Evolutionary conservation across 92 coral and sea anemone species (phyloP).

Genomic region (Porites divaricata): DNA sequence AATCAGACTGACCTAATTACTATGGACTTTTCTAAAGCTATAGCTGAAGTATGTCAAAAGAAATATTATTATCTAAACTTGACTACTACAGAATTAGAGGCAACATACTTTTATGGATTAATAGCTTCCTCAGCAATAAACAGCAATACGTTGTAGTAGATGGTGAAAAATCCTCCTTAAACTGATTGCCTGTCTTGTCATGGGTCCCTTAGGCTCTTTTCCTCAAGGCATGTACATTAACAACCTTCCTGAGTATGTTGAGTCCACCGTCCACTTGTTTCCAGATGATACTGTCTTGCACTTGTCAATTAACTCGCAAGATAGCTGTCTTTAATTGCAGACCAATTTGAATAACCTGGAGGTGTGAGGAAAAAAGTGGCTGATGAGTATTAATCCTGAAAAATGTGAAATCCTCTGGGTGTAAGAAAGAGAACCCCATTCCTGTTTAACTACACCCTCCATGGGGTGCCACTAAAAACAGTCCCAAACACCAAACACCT

Average conservation of each 20-base stretch:
- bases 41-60: neutral
- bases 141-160: slow-evolving; percentile 31
- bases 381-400: neutral
- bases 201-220: slow-evolving; percentile 9
- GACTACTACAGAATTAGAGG: neutral
- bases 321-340: slow-evolving; percentile 12
- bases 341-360: neutral
- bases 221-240: neutral
- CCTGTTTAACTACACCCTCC: slow-evolving; percentile 3
- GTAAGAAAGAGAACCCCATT: neutral
- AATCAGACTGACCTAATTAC: neutral
- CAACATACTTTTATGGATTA: slow-evolving; percentile 12
- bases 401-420: neutral
- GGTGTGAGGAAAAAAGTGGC: slow-evolving; percentile 9
- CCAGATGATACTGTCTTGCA: slow-evolving; percentile 10
- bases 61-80: neutral
- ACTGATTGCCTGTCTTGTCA: slow-evolving; percentile 7
- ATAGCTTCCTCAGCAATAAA: slow-evolving; percentile 4
- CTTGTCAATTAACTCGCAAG: neutral
- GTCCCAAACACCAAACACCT: too few species aligned
- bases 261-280: neutral
- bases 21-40: neutral
- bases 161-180: slow-evolving; percentile 23
- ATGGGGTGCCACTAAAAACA: neutral
- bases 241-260: neutral